These are phyloP conservation scores for Anthophora plumipes DNA, from an alignment of 2,888 invertebrate genomes.

Conservation along the genomic window DNA sequence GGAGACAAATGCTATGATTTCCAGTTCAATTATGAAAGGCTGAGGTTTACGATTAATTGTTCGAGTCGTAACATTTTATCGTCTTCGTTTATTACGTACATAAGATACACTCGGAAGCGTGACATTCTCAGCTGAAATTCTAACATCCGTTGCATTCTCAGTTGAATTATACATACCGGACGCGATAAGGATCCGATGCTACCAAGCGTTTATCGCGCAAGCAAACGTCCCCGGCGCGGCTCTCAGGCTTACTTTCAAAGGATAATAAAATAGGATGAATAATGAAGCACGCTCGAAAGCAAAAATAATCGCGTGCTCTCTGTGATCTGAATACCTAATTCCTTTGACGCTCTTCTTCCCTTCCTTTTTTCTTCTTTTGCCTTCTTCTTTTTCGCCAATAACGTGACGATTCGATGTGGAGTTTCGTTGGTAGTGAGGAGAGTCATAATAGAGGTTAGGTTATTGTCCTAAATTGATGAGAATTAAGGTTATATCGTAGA, in stretches of 20 bases:
- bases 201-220: neutral
- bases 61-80: slow-evolving; percentile 54
- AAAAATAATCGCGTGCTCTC: neutral
- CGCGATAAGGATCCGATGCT: neutral
- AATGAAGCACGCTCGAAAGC: neutral
- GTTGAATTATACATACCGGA: neutral
- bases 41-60: slow-evolving; percentile 20
- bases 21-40: slow-evolving; percentile 12
- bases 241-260: neutral
- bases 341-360: neutral
- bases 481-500: no score
- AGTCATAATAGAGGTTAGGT: no score
- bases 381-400: neutral
- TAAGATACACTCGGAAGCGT: slow-evolving; percentile 14
- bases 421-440: neutral
- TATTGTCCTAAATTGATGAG: no score
- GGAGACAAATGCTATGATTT: slow-evolving; percentile 27
- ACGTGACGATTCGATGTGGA: neutral
- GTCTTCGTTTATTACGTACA: slow-evolving; percentile 45
- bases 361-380: no score
- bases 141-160: neutral
- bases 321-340: neutral
- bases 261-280: neutral
- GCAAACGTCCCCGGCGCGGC: neutral
- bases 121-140: neutral